Percentiles rank a stretch among this genome's conserved stretches.
Evolutionary conservation across 2,888 invertebrate species (phyloP).

Genomic region (Oscheius sp.): DNA sequence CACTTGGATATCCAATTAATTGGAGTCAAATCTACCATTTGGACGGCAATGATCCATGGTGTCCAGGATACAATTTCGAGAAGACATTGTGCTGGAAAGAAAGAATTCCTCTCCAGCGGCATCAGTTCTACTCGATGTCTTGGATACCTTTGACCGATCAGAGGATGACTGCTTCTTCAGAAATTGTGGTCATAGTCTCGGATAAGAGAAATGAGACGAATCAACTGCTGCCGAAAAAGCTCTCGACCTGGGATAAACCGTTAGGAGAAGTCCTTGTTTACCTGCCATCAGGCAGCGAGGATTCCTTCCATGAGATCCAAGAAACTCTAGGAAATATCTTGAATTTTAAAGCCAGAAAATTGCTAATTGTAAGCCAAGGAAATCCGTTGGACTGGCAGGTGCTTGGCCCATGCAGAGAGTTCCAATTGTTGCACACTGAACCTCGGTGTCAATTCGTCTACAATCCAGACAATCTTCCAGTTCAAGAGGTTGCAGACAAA

Average conservation of each 20-base stretch:
- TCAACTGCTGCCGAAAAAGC: background rate
- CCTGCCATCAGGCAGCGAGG: background rate
- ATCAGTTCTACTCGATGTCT: constrained; percentile 23
- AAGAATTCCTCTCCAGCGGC: background rate
- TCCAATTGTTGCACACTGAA: background rate
- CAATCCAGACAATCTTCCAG: constrained; percentile 33
- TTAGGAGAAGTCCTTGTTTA: background rate
- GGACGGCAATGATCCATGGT: constrained; percentile 20
- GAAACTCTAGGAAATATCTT: background rate
- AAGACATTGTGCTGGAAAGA: constrained; percentile 36
- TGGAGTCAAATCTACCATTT: constrained; percentile 12
- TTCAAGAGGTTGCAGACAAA: constrained; percentile 1
- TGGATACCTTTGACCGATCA: background rate
- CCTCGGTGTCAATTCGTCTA: constrained; percentile 32
- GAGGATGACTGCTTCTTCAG: too few species aligned
- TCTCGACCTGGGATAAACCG: background rate
- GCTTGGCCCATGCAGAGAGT: constrained; percentile 31
- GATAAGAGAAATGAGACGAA: background rate
- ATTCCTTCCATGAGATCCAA: background rate
- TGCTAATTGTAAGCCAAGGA: background rate
- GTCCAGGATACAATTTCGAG: constrained; percentile 55
- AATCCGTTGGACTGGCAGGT: background rate
- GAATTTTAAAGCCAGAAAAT: background rate
- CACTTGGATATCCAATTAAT: constrained; percentile 44
- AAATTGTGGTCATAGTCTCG: background rate